Percentiles rank a stretch among this genome's conserved stretches.
phyloP scores from a whole-genome alignment of 2,888 invertebrate species.

The Oscheius onirici region DNA sequence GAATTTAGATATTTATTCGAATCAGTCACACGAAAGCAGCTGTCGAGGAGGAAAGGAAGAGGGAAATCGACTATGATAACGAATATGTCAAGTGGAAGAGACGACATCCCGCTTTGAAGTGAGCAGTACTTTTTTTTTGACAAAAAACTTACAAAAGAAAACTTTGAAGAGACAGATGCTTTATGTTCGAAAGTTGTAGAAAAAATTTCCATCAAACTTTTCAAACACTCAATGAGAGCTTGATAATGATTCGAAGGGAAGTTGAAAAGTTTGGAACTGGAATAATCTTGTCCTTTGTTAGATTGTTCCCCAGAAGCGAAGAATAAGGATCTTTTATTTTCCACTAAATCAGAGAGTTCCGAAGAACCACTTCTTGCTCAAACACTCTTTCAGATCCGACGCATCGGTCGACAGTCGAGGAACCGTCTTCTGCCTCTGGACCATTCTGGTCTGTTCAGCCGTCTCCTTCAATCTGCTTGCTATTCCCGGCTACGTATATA shows the following conservation, averaged over 20 bases:
- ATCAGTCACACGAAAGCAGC: conserved; percentile 3
- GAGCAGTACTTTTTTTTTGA: conserved; percentile 5
- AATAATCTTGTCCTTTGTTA: not conserved
- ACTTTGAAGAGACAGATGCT: too few relatives aligned
- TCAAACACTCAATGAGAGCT: not conserved
- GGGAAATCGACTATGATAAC: conserved; percentile 40
- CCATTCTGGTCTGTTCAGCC: conserved; percentile 43
- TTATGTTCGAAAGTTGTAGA: too few relatives aligned
- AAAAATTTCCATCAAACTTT: not conserved
- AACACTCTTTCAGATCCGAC: conserved; percentile 11
- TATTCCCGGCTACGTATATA: conserved; percentile 47
- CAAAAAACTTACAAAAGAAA: too few relatives aligned
- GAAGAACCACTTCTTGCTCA: not conserved
- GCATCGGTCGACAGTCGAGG: conserved; percentile 29
- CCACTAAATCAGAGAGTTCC: not conserved
- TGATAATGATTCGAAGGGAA: not conserved
- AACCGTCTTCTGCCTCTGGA: conserved; percentile 48
- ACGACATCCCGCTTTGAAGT: conserved; percentile 34
- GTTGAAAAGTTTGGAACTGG: not conserved
- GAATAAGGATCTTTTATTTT: not conserved
- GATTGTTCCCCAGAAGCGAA: not conserved
- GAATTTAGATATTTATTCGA: conserved; percentile 11
- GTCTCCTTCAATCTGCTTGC: conserved; percentile 54
- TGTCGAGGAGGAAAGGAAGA: not conserved
- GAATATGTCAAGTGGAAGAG: conserved; percentile 46